These are phyloP conservation scores for Etheostoma nigrum DNA, from an alignment of 2,797 vertebrate species.

Conservation along the genomic window DNA sequence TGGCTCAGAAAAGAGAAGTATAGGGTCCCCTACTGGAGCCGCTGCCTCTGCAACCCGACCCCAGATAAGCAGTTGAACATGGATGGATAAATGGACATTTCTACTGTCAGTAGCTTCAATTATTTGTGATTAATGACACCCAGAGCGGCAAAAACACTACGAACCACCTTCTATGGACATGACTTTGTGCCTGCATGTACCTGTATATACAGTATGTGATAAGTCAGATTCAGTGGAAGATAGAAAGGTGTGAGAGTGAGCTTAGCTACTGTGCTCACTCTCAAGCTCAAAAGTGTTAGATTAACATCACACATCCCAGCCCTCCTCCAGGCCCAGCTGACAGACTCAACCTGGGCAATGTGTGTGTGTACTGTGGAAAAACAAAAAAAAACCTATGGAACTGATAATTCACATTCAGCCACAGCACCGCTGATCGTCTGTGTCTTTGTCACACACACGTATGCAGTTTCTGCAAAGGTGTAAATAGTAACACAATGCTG, in stretches of 20 bases:
- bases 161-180: neutral
- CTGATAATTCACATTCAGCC: conserved; percentile 53
- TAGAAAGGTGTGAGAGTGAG: conserved; percentile 58
- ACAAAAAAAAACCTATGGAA: conserved; percentile 14
- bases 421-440: neutral
- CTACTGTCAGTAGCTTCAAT: neutral
- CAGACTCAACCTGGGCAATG: conserved; percentile 19
- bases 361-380: conserved; percentile 8
- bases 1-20: too few relatives aligned
- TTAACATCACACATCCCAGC: conserved; percentile 63
- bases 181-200: neutral
- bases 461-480: conserved; percentile 56
- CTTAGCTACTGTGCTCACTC: conserved; percentile 33
- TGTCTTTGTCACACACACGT: conserved; percentile 8
- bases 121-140: neutral
- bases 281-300: conserved; percentile 61
- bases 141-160: conserved; percentile 13
- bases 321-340: conserved; percentile 29
- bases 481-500: conserved; percentile 32
- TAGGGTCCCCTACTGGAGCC: too few relatives aligned
- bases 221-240: conserved; percentile 49
- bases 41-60: too few relatives aligned
- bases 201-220: conserved; percentile 6
- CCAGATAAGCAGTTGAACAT: too few relatives aligned
- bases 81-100: neutral